Conservation (phyloP, 2,113 vertebrate genomes). For the Uria aalge region DNA sequence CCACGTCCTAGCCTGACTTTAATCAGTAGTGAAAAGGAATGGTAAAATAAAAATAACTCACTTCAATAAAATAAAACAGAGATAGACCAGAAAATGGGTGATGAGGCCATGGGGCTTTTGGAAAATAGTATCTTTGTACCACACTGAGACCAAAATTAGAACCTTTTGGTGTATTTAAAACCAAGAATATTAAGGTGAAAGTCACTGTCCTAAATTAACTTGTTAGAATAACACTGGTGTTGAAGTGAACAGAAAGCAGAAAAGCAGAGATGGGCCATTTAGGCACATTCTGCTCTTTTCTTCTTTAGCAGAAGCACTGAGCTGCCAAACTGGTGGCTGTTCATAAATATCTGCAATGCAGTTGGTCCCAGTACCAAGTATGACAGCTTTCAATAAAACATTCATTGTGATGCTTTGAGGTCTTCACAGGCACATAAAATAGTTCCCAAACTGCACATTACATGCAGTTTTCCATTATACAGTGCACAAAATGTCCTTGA, state of each 20-base stretch:
- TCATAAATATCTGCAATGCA: slow-evolving; percentile 67
- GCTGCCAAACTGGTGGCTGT: slow-evolving; percentile 14
- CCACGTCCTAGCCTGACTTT: not conserved
- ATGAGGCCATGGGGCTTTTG: not conserved
- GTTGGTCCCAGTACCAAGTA: slow-evolving; percentile 9
- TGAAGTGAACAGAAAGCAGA: not conserved
- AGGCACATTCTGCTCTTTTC: not conserved
- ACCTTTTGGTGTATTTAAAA: not conserved
- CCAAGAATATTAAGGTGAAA: not conserved
- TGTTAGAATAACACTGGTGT: not conserved
- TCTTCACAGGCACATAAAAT: slow-evolving; percentile 73
- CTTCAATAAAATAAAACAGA: not conserved
- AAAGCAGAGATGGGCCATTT: not conserved
- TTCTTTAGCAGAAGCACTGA: not conserved
- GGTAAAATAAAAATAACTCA: not conserved
- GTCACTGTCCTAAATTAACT: not conserved
- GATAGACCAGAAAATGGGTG: not conserved
- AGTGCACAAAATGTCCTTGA: slow-evolving; percentile 79
- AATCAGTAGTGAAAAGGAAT: not conserved
- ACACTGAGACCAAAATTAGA: not conserved
- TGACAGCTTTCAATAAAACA: slow-evolving; percentile 72
- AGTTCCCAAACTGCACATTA: slow-evolving; percentile 77
- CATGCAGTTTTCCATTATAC: slow-evolving; percentile 70
- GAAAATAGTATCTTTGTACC: not conserved
- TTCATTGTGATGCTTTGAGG: slow-evolving; percentile 69